These are phyloP conservation scores for Thyatira batis DNA, from an alignment of 2,888 invertebrate genomes.

Conservation along the genomic window DNA sequence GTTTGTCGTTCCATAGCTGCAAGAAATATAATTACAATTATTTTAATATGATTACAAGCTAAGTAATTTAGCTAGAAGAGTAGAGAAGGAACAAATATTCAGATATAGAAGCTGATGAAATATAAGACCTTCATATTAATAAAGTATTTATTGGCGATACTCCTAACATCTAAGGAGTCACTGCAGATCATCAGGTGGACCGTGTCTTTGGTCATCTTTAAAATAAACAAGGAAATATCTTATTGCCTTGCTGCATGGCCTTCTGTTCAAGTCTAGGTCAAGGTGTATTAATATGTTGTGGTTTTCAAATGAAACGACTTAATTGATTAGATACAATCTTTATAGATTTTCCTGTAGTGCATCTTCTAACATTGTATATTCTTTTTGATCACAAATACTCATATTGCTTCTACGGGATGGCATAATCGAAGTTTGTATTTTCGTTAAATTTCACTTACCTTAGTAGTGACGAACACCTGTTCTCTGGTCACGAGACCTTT, in stretches of 20 bases:
- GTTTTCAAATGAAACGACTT: background rate
- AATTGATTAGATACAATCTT: background rate
- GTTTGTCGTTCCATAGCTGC: slow-evolving; percentile 67
- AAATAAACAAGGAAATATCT: background rate
- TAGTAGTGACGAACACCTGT: slow-evolving; percentile 81
- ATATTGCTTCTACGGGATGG: no score
- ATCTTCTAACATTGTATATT: background rate
- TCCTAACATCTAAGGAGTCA: no score
- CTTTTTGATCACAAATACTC: no score
- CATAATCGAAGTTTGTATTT: no score
- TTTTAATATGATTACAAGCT: background rate
- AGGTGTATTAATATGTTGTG: background rate
- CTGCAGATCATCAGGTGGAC: no score
- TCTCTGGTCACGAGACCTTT: slow-evolving; percentile 77
- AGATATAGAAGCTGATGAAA: no score
- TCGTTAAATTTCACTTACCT: slow-evolving; percentile 49
- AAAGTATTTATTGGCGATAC: no score
- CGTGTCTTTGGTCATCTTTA: no score
- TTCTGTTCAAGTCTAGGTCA: background rate
- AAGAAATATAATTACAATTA: slow-evolving; percentile 13
- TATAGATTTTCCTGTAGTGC: background rate
- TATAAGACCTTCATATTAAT: no score
- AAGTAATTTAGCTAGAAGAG: no score
- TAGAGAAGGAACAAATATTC: no score
- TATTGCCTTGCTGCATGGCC: background rate